Base-by-base conservation (phyloP, 92 coral and sea anemone genomes). In the Pocillopora grandis region DNA sequence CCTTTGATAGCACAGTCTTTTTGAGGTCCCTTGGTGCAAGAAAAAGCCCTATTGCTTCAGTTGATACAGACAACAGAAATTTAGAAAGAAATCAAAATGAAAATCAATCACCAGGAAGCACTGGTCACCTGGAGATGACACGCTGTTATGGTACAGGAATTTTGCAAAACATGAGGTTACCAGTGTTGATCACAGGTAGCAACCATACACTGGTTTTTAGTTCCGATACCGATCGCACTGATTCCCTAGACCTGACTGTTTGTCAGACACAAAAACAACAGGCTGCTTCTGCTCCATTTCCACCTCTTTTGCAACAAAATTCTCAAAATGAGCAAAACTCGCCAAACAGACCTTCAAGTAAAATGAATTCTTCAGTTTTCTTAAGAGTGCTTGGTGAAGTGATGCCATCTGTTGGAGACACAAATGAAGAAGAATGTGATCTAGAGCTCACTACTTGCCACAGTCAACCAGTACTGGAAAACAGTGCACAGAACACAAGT, bases 101-200 rank as follows among this genome's bases (percentile, higher is more conserved):
- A 36, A 12, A 52, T 8, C 5, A 75, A 2, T 48, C 0, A 14
- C 66, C 62, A 7, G 81, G 13, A 5, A 14, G 64, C 49, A n/a
- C 36, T 31, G 71, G 19, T 37, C 33, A 42, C 3, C 71, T 88
- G 35, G 80, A 88, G 23, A 64, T 78, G 60, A 88, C 85, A 5
- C 49, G 84, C 58, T 88, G 88, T 62, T 71, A 60, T 83, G 91
- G 91, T 19, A 21, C 77, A 20, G 91, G 88, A 18, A 58, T 88
- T 72, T 63, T 88, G 59, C 71, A 79, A 35, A 62, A 21, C 66
- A 31, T 42, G 18, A 19, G 61, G 49, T 59, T 23, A 31, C 0
- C 18, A 42, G 69, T 18, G 52, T 42, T 42, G 52, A 42, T 42
- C 9, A 3, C 58, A 7, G 80, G 18, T 2, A 18, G 49, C 1